Percentiles rank a stretch among this genome's conserved stretches.
phyloP scores from a whole-genome alignment of 2,797 vertebrate genomes.

The Pangasius sanitwongsei region DNA sequence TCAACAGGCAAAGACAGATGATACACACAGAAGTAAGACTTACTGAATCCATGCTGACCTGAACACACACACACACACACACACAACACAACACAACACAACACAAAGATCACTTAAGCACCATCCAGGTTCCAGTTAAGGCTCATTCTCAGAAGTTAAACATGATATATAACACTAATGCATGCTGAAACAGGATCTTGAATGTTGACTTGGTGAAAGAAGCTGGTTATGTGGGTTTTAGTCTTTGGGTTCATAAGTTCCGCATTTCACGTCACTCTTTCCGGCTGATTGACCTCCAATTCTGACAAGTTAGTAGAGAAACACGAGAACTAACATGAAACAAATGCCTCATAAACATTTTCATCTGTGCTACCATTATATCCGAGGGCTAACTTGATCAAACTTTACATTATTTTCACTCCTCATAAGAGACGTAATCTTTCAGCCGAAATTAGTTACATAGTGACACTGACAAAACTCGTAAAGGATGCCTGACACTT shows the following conservation, averaged over 20 bases:
- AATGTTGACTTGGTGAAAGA: background rate
- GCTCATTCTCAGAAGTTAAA: background rate
- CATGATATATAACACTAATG: background rate
- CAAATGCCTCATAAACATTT: background rate
- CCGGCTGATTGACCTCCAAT: background rate
- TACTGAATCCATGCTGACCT: slow-evolving; percentile 46
- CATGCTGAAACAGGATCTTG: background rate
- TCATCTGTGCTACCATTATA: background rate
- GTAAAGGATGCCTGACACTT: background rate
- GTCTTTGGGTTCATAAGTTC: slow-evolving; percentile 10
- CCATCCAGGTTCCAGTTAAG: background rate
- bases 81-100: background rate
- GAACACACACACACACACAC: slow-evolving; percentile 32
- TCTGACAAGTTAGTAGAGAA: background rate
- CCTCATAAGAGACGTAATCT: background rate
- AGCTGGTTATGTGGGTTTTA: background rate
- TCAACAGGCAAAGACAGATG: slow-evolving; percentile 47
- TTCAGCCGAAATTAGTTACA: background rate
- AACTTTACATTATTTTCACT: background rate
- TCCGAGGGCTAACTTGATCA: background rate
- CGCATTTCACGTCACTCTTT: slow-evolving; percentile 14
- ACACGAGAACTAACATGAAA: background rate
- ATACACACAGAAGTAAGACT: slow-evolving; percentile 45
- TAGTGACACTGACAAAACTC: background rate
- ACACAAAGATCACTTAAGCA: background rate